A percentile compares a stretch with the other conserved stretches of the same genome.
These are phyloP conservation scores for Pachypanchax playfairii DNA, from an alignment of 2,113 vertebrate species.

Conservation along the genomic window DNA sequence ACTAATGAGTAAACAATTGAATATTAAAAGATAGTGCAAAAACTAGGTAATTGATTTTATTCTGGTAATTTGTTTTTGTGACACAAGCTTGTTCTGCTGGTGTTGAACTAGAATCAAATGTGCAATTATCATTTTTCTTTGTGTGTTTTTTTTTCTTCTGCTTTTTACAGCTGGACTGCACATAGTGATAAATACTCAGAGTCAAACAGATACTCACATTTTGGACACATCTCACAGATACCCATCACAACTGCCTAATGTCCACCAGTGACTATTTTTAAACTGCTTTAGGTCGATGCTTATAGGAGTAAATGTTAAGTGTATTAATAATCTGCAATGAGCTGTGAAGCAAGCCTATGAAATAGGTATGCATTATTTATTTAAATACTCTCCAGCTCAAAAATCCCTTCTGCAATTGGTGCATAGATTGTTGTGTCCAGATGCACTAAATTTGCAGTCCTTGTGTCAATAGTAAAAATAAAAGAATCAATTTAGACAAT, in stretches of 20 bases:
- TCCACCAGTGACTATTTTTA: no score
- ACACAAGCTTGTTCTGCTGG: constrained; percentile 10
- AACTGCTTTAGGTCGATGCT: not conserved
- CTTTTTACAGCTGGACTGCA: no score
- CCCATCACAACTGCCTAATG: no score
- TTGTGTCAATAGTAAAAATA: no score
- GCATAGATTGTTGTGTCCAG: no score
- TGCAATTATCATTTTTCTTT: not conserved
- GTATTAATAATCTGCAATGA: not conserved
- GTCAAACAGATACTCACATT: not conserved
- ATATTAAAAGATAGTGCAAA: constrained; percentile 27
- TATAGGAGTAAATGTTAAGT: not conserved
- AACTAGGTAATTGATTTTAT: constrained; percentile 36
- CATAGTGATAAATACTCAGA: not conserved
- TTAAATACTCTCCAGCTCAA: no score
- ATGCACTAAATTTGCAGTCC: no score
- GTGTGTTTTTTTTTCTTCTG: no score
- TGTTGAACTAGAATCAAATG: not conserved
- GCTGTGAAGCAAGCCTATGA: not conserved
- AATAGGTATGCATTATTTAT: no score
- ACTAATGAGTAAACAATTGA: constrained; percentile 40
- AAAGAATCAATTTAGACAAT: no score
- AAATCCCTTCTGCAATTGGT: no score
- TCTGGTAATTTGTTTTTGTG: constrained; percentile 28
- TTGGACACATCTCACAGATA: not conserved